Percentiles rank a stretch among this genome's conserved stretches.
Evolutionary conservation across 2,888 invertebrate species (phyloP).

Genomic region (Mesorhabditis belari): DNA sequence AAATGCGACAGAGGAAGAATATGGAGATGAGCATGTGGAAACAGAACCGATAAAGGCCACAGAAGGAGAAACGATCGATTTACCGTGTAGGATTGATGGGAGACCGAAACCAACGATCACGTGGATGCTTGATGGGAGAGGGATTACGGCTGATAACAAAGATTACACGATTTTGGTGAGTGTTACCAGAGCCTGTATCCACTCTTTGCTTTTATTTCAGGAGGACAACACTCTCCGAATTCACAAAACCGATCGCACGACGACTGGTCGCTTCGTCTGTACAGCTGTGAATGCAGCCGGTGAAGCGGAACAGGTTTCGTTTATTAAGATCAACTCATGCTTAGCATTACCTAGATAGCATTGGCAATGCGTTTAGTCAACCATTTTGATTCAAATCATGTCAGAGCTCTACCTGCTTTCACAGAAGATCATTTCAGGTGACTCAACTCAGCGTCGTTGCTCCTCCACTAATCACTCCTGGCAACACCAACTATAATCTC

Average conservation of each 20-base stretch:
- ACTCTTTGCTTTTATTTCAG: conserved; percentile 16
- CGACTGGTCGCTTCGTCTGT: conserved; percentile 61
- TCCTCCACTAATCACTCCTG: conserved; percentile 37
- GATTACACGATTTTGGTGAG: conserved; percentile 37
- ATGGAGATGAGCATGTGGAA: background rate
- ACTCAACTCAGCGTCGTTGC: conserved; percentile 30
- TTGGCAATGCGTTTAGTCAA: too few relatives aligned
- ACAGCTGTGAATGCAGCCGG: conserved; percentile 63
- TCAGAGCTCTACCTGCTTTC: too few relatives aligned
- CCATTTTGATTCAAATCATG: too few relatives aligned
- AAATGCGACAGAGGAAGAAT: background rate
- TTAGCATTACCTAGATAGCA: too few relatives aligned
- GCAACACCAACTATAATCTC: conserved; percentile 45
- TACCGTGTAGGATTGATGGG: conserved; percentile 44
- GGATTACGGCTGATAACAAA: conserved; percentile 29
- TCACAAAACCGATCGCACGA: conserved; percentile 26
- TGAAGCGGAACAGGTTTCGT: conserved; percentile 53
- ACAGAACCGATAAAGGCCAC: conserved; percentile 6
- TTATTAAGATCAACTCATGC: background rate
- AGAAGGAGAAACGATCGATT: conserved; percentile 26
- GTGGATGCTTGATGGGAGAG: conserved; percentile 56
- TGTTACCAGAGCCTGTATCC: background rate
- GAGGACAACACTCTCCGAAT: conserved; percentile 42
- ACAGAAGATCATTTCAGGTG: background rate
- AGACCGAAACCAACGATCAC: conserved; percentile 55